Evolutionary conservation across 2,797 vertebrate species (phyloP), one percentile per base, ranked within the genome.

Genomic region (Alectoris magna): DNA sequence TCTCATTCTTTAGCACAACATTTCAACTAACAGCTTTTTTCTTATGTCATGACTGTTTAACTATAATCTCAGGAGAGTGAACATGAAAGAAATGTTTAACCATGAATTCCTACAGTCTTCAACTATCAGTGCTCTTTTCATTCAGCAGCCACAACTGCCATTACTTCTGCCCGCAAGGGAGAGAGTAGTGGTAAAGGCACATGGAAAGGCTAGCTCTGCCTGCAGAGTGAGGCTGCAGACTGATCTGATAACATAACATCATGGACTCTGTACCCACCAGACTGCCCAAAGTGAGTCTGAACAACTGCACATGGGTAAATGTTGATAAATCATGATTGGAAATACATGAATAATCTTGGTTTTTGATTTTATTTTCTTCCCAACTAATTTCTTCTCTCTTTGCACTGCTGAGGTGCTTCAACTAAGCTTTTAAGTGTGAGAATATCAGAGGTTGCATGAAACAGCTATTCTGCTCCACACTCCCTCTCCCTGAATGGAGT

Each of bases 341-440:
- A 84, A 77, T 9, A 66, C 17, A 46, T 27, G 21, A 75, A 70
- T 1, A 38, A 15, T 91, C 9, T 58, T 67, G 1, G 0, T 41
- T 88, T 74, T 63, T 6, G 29, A 9, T 9, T n/a, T 55, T 69
- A 2, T 21, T 72, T 73, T 51, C 31, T 70, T 72, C 11, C 24
- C 3, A 12, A 19, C 2, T 12, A 34, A 7, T 84, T 84, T 87
- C 26, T 53, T 10, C 19, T 78, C 38, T 49, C 23, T 3, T 31
- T 67, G 24, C 51, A 41, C 19, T 66, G 11, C 36, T 60, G 72
- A 87, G 71, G 26, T 70, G 2, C 6, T 72, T 91, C n/a, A 59
- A 1, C 4, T 39, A 39, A 51, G 6, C 5, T 68, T 91, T 72
- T 26, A 36, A 15, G 6, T 34, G 51, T 0, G 1, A 86, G 34